phyloP scores from a whole-genome alignment of 2,113 vertebrate species.

The Thunnus maccoyii region DNA sequence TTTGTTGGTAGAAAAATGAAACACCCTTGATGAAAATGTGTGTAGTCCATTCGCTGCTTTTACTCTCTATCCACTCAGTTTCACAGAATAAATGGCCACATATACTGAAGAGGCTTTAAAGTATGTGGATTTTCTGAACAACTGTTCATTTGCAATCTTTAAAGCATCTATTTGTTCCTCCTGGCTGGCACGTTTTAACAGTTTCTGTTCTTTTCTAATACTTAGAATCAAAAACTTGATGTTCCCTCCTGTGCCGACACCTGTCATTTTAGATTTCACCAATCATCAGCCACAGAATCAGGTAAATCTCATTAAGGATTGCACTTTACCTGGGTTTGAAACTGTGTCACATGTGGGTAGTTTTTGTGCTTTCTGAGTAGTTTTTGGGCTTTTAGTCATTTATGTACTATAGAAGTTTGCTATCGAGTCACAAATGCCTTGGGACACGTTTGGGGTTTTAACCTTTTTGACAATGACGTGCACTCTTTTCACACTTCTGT shows the following conservation, averaged over 20 bases:
- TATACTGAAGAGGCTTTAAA: too few species aligned
- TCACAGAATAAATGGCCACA: too few species aligned
- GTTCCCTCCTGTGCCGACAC: conserved; percentile 74
- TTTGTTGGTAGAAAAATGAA: too few species aligned
- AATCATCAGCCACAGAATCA: background rate
- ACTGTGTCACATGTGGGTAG: rapidly evolving
- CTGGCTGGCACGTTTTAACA: background rate
- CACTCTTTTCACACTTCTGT: background rate
- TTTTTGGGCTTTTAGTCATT: background rate
- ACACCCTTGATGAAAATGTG: too few species aligned
- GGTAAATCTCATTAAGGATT: conserved; percentile 45
- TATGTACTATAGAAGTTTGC: background rate
- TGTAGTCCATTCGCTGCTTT: too few species aligned
- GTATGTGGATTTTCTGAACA: background rate
- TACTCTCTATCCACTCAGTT: too few species aligned
- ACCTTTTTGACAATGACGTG: background rate
- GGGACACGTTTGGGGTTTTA: background rate
- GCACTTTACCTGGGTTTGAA: background rate
- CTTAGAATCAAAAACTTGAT: conserved; percentile 71
- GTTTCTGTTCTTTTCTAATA: background rate
- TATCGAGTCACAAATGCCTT: background rate
- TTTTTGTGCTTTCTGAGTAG: background rate
- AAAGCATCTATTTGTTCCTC: background rate
- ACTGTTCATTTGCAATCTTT: background rate
- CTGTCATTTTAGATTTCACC: conserved; percentile 64